These are phyloP conservation scores for Zaprionus ghesquierei DNA, from an alignment of 1,140 invertebrate genomes.

Conservation along the genomic window DNA sequence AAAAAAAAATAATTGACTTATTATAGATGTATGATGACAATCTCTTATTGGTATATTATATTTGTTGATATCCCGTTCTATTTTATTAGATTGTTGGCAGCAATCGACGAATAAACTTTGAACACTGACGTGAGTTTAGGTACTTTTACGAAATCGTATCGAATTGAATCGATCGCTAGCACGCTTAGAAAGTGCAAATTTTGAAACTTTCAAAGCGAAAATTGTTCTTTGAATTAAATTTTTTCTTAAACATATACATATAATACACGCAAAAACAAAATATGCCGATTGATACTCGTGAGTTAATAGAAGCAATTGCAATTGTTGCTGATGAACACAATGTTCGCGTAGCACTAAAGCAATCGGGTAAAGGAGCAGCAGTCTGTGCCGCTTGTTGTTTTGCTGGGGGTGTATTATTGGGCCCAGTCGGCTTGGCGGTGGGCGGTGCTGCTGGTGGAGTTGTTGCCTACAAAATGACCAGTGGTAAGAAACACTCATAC, in stretches of 20 bases:
- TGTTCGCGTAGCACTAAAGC: conserved; percentile 69
- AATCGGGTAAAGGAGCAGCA: conserved; percentile 73
- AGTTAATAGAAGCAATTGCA: conserved; percentile 73
- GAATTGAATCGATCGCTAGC: neutral
- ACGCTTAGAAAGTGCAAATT: neutral
- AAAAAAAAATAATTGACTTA: neutral
- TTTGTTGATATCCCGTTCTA: conserved; percentile 6
- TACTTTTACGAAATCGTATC: neutral
- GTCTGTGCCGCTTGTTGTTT: conserved; percentile 76
- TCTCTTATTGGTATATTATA: neutral
- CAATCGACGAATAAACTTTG: conserved; percentile 10
- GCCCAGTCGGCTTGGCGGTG: conserved; percentile 71
- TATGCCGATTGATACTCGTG: conserved; percentile 76
- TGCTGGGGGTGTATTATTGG: conserved; percentile 68
- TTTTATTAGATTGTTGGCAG: neutral
- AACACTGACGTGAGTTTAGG: conserved; percentile 8
- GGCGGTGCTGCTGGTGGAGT: conserved; percentile 75
- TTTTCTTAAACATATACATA: neutral
- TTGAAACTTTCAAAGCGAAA: neutral
- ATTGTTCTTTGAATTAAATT: neutral
- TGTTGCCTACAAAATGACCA: conserved; percentile 72
- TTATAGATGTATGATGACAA: neutral
- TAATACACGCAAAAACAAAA: neutral
- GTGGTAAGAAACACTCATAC: conserved; percentile 41
- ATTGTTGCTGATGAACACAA: conserved; percentile 71